These are phyloP conservation scores for Lymantria dispar DNA, from an alignment of 2,888 invertebrate species.

Conservation along the genomic window DNA sequence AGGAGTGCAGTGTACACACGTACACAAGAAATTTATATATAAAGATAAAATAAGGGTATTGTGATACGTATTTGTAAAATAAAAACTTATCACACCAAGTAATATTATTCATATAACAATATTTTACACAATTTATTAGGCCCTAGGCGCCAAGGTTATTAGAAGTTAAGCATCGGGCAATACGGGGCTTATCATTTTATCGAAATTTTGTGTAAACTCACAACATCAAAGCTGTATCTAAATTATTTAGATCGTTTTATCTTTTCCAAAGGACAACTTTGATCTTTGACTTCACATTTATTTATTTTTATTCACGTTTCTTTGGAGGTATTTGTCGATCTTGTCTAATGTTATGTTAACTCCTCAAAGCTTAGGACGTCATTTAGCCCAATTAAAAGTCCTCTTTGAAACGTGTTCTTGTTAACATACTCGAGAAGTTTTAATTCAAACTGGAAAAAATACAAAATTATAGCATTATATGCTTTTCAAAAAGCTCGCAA, in stretches of 20 bases:
- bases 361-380: constrained; percentile 19
- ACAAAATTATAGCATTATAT: too few species aligned
- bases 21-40: too few species aligned
- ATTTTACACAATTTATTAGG: constrained; percentile 19
- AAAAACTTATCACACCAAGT: neutral
- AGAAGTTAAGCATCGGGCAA: constrained; percentile 26
- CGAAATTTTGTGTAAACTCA: constrained; percentile 31
- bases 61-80: too few species aligned
- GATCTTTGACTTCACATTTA: constrained; percentile 27
- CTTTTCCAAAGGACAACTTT: constrained; percentile 30
- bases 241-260: constrained; percentile 38
- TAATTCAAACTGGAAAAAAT: constrained; percentile 6
- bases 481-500: too few species aligned
- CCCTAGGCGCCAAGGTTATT: constrained; percentile 19
- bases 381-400: constrained; percentile 4
- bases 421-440: neutral
- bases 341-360: constrained; percentile 20
- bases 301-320: constrained; percentile 18
- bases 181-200: constrained; percentile 20
- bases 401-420: neutral
- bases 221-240: constrained; percentile 34
- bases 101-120: neutral
- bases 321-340: constrained; percentile 17
- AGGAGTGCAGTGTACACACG: too few species aligned
- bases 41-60: too few species aligned